These are phyloP conservation scores for Coleophora flavipennella DNA, from an alignment of 2,888 invertebrate genomes.

Conservation along the genomic window DNA sequence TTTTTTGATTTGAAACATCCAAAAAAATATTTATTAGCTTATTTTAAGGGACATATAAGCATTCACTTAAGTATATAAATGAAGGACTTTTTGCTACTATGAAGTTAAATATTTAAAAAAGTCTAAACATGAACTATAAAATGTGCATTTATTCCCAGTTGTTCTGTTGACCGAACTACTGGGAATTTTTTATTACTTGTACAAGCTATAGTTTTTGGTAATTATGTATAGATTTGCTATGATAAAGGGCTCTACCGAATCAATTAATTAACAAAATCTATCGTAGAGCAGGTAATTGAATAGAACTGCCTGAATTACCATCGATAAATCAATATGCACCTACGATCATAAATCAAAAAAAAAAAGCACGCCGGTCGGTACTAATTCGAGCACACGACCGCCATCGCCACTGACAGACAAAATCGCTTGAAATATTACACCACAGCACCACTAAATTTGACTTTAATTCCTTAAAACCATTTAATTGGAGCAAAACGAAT, in stretches of 20 bases:
- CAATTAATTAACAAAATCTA: conserved; percentile 21
- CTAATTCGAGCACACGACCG: conserved; percentile 20
- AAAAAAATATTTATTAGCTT: too few species aligned
- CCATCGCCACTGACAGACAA: conserved; percentile 34
- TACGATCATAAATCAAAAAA: conserved; percentile 43
- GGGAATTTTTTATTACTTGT: too few species aligned
- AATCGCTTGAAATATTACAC: conserved; percentile 55
- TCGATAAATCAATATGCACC: conserved; percentile 43
- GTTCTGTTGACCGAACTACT: too few species aligned
- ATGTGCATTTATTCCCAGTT: too few species aligned
- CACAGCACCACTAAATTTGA: conserved; percentile 38
- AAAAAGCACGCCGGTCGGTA: conserved; percentile 23
- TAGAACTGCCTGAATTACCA: conserved; percentile 43
- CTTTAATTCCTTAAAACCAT: conserved; percentile 51
- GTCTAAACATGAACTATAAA: too few species aligned
- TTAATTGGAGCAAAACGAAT: conserved; percentile 56
- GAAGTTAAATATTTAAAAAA: too few species aligned
- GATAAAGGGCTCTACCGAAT: conserved; percentile 16
- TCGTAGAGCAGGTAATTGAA: conserved; percentile 36
- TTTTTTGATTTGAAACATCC: too few species aligned
- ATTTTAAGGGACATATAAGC: too few species aligned
- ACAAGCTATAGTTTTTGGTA: too few species aligned
- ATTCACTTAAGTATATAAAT: too few species aligned
- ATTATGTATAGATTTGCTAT: too few species aligned
- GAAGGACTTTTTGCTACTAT: too few species aligned